These are phyloP conservation scores for Macrochelys suwanniensis DNA, from an alignment of 2,797 vertebrate genomes.

Conservation along the genomic window DNA sequence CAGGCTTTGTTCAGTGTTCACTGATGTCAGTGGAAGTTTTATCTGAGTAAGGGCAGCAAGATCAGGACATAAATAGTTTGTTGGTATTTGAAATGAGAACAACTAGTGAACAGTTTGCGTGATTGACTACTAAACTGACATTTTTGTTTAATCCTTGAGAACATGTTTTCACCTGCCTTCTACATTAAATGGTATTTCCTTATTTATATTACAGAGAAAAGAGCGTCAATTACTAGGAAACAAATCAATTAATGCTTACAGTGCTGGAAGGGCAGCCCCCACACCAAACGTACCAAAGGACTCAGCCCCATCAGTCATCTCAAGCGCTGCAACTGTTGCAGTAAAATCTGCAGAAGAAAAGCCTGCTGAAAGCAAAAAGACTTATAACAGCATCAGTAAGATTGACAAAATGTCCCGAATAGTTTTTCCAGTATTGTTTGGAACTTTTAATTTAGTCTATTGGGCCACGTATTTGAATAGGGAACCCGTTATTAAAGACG, in stretches of 20 bases:
- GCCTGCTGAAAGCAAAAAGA: conserved; percentile 94
- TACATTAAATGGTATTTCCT: not conserved
- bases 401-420: conserved; percentile 99
- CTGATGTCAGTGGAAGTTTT: not conserved
- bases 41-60: not conserved
- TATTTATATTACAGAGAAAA: conserved; percentile 88
- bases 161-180: not conserved
- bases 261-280: conserved; percentile 88
- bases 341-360: conserved; percentile 90
- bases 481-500: conserved; percentile 94
- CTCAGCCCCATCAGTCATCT: conserved; percentile 88
- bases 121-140: not conserved
- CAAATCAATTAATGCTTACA: conserved; percentile 91
- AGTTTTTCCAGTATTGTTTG: conserved; percentile 95
- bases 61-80: not conserved
- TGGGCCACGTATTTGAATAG: conserved; percentile 99
- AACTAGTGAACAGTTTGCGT: not conserved
- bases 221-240: conserved; percentile 90
- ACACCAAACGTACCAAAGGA: conserved; percentile 94
- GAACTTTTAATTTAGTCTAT: conserved; percentile 97
- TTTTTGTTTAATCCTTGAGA: not conserved
- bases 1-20: not conserved
- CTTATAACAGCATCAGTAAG: conserved; percentile 98
- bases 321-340: conserved; percentile 87
- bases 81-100: not conserved